phyloP scores from a whole-genome alignment of 2,888 invertebrate species.

The Onthophagus sagittarius region DNA sequence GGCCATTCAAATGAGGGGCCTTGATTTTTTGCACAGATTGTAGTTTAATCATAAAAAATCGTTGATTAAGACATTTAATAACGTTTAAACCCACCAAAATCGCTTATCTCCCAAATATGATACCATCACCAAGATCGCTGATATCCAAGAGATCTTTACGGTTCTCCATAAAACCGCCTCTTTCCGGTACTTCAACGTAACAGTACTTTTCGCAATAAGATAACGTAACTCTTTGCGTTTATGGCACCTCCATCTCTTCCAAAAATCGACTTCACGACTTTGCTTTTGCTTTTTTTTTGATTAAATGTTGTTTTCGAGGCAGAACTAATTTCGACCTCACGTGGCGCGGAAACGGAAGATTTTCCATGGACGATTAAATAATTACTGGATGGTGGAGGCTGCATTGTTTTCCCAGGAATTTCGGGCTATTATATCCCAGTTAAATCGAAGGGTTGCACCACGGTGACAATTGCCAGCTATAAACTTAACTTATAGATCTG shows the following conservation, averaged over 20 bases:
- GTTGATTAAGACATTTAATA: not conserved
- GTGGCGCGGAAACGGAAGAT: not conserved
- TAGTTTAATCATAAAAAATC: too few relatives aligned
- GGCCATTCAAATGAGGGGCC: too few relatives aligned
- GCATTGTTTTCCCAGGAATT: slow-evolving; percentile 6
- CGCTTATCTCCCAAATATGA: not conserved
- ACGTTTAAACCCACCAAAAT: not conserved
- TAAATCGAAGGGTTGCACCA: slow-evolving; percentile 6
- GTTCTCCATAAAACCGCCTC: not conserved
- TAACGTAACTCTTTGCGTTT: not conserved
- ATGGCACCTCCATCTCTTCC: not conserved
- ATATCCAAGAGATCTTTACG: not conserved
- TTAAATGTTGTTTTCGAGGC: not conserved
- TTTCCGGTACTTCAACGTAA: not conserved
- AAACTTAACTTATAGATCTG: slow-evolving; percentile 6
- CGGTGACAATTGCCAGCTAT: slow-evolving; percentile 9
- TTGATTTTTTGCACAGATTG: too few relatives aligned
- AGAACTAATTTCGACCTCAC: not conserved
- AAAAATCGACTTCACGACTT: not conserved
- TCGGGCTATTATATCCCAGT: slow-evolving; percentile 9
- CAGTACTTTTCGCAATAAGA: not conserved
- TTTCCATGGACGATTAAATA: not conserved
- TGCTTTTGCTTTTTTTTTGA: not conserved
- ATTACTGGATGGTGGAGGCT: not conserved
- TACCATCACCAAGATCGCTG: not conserved